A percentile compares a stretch with the other conserved stretches of the same genome.
Conservation (phyloP, 2,888 invertebrate species). For the Harpalus rufipes region DNA sequence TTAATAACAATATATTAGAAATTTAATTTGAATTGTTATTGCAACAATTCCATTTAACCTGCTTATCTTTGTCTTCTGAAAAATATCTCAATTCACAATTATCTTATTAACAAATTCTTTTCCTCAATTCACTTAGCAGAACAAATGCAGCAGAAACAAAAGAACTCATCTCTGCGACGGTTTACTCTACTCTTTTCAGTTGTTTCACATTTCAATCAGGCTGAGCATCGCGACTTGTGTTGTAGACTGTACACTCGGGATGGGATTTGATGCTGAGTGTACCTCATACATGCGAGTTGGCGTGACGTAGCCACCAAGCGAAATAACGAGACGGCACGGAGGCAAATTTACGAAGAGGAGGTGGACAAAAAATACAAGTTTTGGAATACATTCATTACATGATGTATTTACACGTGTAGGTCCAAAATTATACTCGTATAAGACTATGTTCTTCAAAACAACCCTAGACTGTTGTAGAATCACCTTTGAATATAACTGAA, state of each 20-base stretch:
- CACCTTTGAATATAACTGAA: too few relatives aligned
- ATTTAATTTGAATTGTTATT: too few relatives aligned
- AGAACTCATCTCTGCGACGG: conserved; percentile 12
- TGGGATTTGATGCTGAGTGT: conserved; percentile 6
- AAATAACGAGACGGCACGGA: conserved; percentile 39
- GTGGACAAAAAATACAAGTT: too few relatives aligned
- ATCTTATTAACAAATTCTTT: conserved; percentile 3
- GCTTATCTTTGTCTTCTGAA: not conserved
- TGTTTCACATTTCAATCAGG: conserved; percentile 42
- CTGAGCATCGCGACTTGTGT: not conserved
- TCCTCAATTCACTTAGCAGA: conserved; percentile 9
- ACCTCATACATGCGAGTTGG: conserved; percentile 46
- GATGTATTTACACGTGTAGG: too few relatives aligned
- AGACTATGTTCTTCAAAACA: too few relatives aligned
- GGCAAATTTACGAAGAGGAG: not conserved
- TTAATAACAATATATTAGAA: too few relatives aligned
- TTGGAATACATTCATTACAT: too few relatives aligned
- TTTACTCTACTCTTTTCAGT: not conserved
- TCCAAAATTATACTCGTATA: too few relatives aligned
- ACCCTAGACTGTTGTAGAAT: too few relatives aligned
- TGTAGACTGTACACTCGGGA: not conserved
- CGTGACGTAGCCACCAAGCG: conserved; percentile 40
- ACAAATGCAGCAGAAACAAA: conserved; percentile 37
- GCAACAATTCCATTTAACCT: not conserved
- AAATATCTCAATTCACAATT: conserved; percentile 13